phyloP scores from a whole-genome alignment of 2,797 vertebrate genomes.

The Sternarchorhynchus goeldii region DNA sequence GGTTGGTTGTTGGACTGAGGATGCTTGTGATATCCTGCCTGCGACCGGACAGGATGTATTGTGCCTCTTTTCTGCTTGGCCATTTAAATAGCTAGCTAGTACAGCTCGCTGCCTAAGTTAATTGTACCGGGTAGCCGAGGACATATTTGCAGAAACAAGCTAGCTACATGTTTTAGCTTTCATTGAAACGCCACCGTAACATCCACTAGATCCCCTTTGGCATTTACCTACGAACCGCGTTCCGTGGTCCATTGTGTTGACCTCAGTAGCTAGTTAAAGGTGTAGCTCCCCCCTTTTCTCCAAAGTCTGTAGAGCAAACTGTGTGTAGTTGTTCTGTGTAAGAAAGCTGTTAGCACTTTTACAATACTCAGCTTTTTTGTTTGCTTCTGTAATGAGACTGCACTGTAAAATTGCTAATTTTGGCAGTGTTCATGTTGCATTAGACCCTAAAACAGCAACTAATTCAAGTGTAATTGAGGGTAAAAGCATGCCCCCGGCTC shows the following conservation, averaged over 20 bases:
- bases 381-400: conserved; percentile 40
- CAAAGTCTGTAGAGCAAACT: background rate
- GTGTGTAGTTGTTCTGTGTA: background rate
- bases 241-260: background rate
- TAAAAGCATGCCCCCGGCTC: conserved; percentile 67
- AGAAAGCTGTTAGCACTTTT: conserved; percentile 22
- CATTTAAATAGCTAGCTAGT: conserved; percentile 21
- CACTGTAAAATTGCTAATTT: conserved; percentile 61
- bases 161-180: background rate
- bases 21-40: conserved; percentile 57
- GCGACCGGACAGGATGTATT: conserved; percentile 38
- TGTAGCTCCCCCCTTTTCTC: background rate
- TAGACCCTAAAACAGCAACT: conserved; percentile 72
- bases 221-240: conserved; percentile 30
- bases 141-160: conserved; percentile 3
- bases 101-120: no score
- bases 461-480: conserved; percentile 74
- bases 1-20: conserved; percentile 43
- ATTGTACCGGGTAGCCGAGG: conserved; percentile 6
- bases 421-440: conserved; percentile 60
- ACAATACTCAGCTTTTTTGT: conserved; percentile 43
- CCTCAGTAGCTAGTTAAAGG: conserved; percentile 23
- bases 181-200: background rate
- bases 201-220: conserved; percentile 6
- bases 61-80: background rate